Percentiles rank a stretch among this genome's conserved stretches.
Conservation (phyloP, 2,888 invertebrate species). For the Agrotis ipsilon region DNA sequence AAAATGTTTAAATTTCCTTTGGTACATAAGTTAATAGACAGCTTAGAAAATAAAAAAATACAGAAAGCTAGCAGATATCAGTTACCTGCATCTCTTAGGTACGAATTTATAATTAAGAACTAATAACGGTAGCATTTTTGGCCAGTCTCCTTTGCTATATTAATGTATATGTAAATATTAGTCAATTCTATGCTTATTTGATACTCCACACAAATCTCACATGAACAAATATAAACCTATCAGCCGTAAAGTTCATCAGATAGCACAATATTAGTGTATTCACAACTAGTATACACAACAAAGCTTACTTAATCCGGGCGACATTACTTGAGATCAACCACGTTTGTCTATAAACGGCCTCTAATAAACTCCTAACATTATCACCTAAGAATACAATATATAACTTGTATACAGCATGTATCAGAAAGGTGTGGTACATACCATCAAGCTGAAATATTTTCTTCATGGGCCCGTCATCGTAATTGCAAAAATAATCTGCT, state of each 20-base stretch:
- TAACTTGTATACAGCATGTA: slow-evolving; percentile 8
- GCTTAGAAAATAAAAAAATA: background rate
- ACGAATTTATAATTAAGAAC: background rate
- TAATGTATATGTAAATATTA: background rate
- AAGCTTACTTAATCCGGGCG: slow-evolving; percentile 49
- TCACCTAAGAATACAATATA: slow-evolving; percentile 57
- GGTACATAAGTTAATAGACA: slow-evolving; percentile 13
- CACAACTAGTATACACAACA: slow-evolving; percentile 48
- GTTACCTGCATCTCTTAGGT: slow-evolving; percentile 1
- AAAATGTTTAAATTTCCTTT: slow-evolving; percentile 6
- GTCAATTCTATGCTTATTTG: slow-evolving; percentile 6
- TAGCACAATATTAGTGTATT: slow-evolving; percentile 47
- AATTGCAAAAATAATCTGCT: background rate
- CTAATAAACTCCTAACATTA: slow-evolving; percentile 64
- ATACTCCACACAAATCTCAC: slow-evolving; percentile 7
- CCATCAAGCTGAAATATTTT: background rate
- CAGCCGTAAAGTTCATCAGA: slow-evolving; percentile 54
- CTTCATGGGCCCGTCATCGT: background rate
- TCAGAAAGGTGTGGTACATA: too few relatives aligned
- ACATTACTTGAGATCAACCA: slow-evolving; percentile 52
- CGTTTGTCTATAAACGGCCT: slow-evolving; percentile 56
- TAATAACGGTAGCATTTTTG: too few relatives aligned
- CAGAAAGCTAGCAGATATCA: background rate
- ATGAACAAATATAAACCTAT: slow-evolving; percentile 39
- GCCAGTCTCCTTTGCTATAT: background rate